phyloP scores from a whole-genome alignment of 2,888 invertebrate species.

The Coecobrya sp. region DNA sequence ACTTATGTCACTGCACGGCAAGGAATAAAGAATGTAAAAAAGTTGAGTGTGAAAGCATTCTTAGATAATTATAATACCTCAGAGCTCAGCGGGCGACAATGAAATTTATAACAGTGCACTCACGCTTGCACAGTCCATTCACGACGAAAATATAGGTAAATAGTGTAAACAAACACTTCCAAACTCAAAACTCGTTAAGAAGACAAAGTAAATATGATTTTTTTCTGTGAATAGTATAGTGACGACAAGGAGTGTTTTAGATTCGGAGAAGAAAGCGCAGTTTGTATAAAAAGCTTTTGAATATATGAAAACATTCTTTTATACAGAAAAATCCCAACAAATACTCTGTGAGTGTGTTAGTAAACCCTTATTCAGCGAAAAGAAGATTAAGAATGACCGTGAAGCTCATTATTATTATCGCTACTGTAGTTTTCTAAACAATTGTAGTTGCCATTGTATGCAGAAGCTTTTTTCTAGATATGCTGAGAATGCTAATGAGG shows the following conservation, averaged over 20 bases:
- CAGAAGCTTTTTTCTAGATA: background rate
- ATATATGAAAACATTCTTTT: too few species aligned
- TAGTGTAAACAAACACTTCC: background rate
- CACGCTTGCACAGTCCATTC: background rate
- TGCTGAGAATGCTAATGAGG: background rate
- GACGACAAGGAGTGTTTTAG: background rate
- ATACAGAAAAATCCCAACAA: too few species aligned
- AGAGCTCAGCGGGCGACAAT: slow-evolving; percentile 10
- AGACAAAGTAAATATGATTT: slow-evolving; percentile 25
- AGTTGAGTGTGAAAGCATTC: slow-evolving; percentile 28
- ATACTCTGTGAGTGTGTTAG: too few species aligned
- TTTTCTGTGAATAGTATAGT: background rate
- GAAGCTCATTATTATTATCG: background rate
- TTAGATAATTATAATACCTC: slow-evolving; percentile 12
- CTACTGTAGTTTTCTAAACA: background rate
- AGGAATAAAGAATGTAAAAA: background rate
- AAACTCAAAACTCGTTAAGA: slow-evolving; percentile 1
- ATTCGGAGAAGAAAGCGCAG: background rate
- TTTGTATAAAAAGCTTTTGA: background rate
- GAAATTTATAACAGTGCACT: background rate
- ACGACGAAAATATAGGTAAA: background rate
- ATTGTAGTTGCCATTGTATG: background rate
- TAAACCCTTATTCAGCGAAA: background rate
- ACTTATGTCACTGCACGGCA: background rate
- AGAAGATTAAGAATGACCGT: slow-evolving; percentile 22